Conservation (phyloP, 1,140 invertebrate species). For the Drosophila ercepeae region DNA sequence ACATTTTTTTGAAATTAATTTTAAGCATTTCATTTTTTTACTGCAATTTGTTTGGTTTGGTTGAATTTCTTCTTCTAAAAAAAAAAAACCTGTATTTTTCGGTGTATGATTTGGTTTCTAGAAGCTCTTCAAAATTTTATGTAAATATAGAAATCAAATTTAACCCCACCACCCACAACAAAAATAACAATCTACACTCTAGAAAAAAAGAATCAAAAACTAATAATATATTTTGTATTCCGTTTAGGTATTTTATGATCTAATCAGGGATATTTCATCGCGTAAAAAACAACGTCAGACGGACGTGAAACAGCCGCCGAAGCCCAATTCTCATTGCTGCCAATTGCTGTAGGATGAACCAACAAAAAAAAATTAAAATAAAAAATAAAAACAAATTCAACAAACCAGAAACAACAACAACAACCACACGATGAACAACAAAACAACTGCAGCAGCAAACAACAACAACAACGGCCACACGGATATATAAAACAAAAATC, state of each 20-base stretch:
- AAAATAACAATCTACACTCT: neutral
- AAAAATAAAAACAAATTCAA: constrained; percentile 15
- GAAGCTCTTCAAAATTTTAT: constrained; percentile 55
- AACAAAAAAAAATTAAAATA: constrained; percentile 4
- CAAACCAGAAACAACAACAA: constrained; percentile 14
- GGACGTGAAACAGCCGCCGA: constrained; percentile 81
- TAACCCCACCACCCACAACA: constrained; percentile 27
- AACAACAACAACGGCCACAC: constrained; percentile 51
- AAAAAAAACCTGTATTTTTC: neutral
- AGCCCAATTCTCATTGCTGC: constrained; percentile 83
- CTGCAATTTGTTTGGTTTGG: neutral
- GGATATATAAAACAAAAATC: constrained; percentile 30
- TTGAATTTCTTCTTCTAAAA: neutral
- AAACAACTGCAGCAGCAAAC: constrained; percentile 40
- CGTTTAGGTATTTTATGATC: constrained; percentile 83
- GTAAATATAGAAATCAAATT: constrained; percentile 36
- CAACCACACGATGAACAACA: constrained; percentile 10
- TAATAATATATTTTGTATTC: neutral
- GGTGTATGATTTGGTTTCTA: constrained; percentile 24
- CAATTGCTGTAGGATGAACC: constrained; percentile 78
- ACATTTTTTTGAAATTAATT: neutral
- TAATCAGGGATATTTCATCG: constrained; percentile 84
- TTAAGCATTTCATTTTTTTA: constrained; percentile 1
- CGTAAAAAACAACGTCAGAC: constrained; percentile 84
- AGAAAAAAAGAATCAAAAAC: neutral